phyloP scores from a whole-genome alignment of 2,797 vertebrate genomes.

The Sebastolobus alascanus region DNA sequence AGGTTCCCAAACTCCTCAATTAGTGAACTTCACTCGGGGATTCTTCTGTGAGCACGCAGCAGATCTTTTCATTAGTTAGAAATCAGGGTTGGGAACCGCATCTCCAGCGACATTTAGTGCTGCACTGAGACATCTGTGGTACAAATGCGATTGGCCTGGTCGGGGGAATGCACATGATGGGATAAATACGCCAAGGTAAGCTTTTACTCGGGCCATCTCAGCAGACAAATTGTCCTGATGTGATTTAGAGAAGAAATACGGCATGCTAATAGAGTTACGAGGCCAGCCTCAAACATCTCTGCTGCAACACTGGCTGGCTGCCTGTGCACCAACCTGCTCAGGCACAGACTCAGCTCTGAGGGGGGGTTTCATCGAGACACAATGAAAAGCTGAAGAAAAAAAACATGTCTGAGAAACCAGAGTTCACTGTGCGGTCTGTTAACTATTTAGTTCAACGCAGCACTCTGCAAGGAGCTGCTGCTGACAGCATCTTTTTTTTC shows the following conservation, averaged over 20 bases:
- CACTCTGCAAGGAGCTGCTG: conserved; percentile 48
- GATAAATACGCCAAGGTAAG: conserved; percentile 77
- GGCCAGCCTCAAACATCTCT: conserved; percentile 64
- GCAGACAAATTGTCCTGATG: conserved; percentile 83
- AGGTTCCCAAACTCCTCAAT: conserved; percentile 16
- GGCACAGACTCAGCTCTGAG: conserved; percentile 32
- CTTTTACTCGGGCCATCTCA: conserved; percentile 76
- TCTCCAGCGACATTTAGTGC: conserved; percentile 56
- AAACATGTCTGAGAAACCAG: conserved; percentile 36
- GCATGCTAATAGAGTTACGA: conserved; percentile 79
- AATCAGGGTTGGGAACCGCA: conserved; percentile 27
- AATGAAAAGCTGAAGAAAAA: conserved; percentile 26
- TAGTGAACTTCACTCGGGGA: conserved; percentile 18
- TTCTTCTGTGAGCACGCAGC: conserved; percentile 28
- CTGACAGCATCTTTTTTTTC: conserved; percentile 57
- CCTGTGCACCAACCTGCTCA: conserved; percentile 48
- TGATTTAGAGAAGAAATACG: conserved; percentile 81
- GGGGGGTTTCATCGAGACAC: conserved; percentile 26
- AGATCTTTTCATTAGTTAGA: conserved; percentile 47
- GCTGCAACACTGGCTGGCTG: conserved; percentile 60
- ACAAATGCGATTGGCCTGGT: conserved; percentile 72
- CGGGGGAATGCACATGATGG: conserved; percentile 73
- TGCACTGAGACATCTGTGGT: conserved; percentile 51
- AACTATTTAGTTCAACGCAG: conserved; percentile 48
- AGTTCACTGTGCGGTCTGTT: conserved; percentile 43